Base-by-base conservation (phyloP, 2,113 vertebrate species). In the Mus spicilegus region DNA sequence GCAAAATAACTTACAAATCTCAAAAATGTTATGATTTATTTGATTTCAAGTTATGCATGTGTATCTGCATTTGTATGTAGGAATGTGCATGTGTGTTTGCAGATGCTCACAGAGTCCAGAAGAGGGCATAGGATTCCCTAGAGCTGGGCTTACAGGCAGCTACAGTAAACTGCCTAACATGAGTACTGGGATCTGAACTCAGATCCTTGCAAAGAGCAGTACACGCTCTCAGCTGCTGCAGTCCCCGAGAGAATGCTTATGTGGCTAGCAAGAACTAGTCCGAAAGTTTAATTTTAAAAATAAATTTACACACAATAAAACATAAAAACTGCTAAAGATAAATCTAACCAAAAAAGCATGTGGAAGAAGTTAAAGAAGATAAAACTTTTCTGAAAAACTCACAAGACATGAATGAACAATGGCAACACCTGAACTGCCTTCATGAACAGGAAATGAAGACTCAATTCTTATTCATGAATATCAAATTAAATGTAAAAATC, bases 281-380 rank as follows among this genome's bases (percentile, higher is more conserved):
- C 51, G 63, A 36, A 87, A 67, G 36, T 17, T 46, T 20, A 51
- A 69, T 36, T 87, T 69, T 51, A 51, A 69, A 87, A 87, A 87
- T 36, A 87, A 69, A 87, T 51, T 69, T 63, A 87, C 42, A 49
- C 30, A 67, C 28, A 67, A 67, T 49, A 86, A 86, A 63, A 42
- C 85, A 49, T 81, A 56, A 92, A 93, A 61, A 22, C 12, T 30
- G 36, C 78, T 93, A 76, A 61, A 95, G 75, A 73, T 75, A 69
- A 96, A 91, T n/a, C 36, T 49, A 87, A 11, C 73, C 49, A 89
- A 93, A 30, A 67, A 67, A 54, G 26, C 11, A 13, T 54, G 1
- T 54, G 33, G 65, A 30, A 87, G 19, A 56, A 70, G 95, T 65
- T 76, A 76, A 81, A 70, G 73, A 81, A 33, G 16, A 70, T 14